Evolutionary conservation across 2,113 vertebrate species (phyloP).

Genomic region (Pomatostomus ruficeps): DNA sequence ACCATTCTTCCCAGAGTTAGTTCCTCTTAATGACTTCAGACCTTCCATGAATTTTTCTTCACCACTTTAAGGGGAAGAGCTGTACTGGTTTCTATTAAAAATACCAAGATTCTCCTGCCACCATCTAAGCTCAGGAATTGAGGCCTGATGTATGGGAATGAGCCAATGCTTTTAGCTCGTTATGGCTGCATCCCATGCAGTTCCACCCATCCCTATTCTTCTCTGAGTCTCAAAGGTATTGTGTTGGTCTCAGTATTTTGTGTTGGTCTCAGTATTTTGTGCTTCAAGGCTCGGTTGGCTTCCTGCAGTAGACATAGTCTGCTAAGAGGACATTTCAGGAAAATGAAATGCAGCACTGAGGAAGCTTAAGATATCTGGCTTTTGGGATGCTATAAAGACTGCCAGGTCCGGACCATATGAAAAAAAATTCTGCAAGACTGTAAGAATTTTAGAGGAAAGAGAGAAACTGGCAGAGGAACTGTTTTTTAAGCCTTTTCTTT

Average conservation of each 20-base stretch:
- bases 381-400: background rate
- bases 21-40: background rate
- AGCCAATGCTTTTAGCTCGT: background rate
- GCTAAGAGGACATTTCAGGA: background rate
- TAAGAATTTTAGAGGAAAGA: background rate
- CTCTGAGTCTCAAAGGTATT: background rate
- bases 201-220: background rate
- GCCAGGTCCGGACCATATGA: fast-evolving
- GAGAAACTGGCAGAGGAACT: background rate
- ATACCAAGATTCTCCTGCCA: background rate
- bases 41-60: background rate
- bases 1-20: background rate
- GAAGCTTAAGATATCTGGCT: background rate
- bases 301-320: background rate
- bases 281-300: background rate
- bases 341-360: background rate
- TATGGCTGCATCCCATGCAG: background rate
- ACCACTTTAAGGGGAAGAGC: background rate
- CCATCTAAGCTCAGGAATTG: background rate
- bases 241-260: background rate
- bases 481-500: background rate
- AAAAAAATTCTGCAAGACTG: background rate
- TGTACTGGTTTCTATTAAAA: background rate
- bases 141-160: background rate
- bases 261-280: background rate